Evolutionary conservation across 2,888 invertebrate genomes (phyloP).

Genomic region (Pristionchus mayeri): DNA sequence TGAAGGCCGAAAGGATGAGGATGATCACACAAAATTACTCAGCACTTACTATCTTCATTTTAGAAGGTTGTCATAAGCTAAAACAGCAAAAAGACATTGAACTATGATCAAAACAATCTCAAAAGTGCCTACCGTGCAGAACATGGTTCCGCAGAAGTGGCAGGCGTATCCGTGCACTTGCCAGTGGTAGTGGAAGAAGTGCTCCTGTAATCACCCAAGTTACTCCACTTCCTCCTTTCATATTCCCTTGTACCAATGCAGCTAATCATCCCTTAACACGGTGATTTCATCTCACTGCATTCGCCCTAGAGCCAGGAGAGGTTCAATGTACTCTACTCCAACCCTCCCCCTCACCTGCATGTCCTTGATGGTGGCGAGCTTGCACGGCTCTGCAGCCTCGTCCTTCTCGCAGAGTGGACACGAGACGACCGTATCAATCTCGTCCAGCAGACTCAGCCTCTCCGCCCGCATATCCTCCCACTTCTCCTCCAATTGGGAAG

Average conservation of each 20-base stretch:
- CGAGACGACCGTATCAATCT: background rate
- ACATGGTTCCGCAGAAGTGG: slow-evolving; percentile 30
- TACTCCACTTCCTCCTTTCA: no score
- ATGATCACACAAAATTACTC: no score
- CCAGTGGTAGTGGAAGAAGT: slow-evolving; percentile 41
- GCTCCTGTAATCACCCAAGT: background rate
- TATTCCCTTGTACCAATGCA: no score
- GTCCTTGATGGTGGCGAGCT: background rate
- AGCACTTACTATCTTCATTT: no score
- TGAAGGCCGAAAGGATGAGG: no score
- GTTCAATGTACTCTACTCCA: background rate
- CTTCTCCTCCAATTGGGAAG: no score
- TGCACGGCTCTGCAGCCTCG: background rate
- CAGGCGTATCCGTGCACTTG: slow-evolving; percentile 48
- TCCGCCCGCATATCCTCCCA: background rate
- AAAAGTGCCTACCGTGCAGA: background rate
- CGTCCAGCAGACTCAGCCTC: background rate
- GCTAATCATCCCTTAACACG: no score
- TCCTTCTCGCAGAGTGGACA: background rate
- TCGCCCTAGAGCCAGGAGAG: no score
- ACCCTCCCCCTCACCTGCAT: background rate
- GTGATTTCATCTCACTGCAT: no score
- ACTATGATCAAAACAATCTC: background rate
- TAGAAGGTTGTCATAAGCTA: no score
- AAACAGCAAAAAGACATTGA: no score